phyloP scores from a whole-genome alignment of 1,140 invertebrate species.

The Solenopsis invicta region DNA sequence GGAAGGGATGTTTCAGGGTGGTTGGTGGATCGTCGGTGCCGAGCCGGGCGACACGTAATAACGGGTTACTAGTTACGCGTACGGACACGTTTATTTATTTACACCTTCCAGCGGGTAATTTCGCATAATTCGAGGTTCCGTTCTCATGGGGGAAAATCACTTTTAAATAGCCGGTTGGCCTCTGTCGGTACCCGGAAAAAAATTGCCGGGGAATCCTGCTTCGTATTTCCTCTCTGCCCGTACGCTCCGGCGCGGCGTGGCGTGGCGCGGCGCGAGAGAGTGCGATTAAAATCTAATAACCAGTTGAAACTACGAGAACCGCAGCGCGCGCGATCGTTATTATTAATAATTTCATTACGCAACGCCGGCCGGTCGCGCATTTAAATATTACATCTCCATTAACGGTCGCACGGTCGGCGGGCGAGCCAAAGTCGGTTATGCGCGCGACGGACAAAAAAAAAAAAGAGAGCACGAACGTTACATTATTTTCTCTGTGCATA shows the following conservation, averaged over 20 bases:
- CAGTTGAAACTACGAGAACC: constrained; percentile 65
- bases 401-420: constrained; percentile 55
- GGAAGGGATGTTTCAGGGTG: constrained; percentile 30
- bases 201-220: constrained; percentile 51
- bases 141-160: constrained; percentile 75
- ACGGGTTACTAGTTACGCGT: constrained; percentile 81
- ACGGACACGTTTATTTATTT: constrained; percentile 83
- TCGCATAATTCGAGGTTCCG: constrained; percentile 81
- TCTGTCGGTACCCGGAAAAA: constrained; percentile 37
- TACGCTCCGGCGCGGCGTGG: background rate
- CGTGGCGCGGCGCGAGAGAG: constrained; percentile 28
- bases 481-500: constrained; percentile 37
- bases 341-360: constrained; percentile 65
- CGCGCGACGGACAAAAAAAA: constrained; percentile 21
- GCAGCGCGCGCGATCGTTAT: constrained; percentile 63
- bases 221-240: constrained; percentile 24
- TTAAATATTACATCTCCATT: constrained; percentile 65
- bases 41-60: constrained; percentile 82
- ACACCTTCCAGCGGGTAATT: constrained; percentile 78
- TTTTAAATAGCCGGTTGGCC: constrained; percentile 67
- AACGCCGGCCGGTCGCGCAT: constrained; percentile 59
- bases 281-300: constrained; percentile 64
- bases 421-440: constrained; percentile 64
- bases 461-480: constrained; percentile 31
- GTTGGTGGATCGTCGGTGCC: constrained; percentile 57